Evolutionary conservation across 2,797 vertebrate genomes (phyloP).

Genomic region (Chromobotia macracanthus): DNA sequence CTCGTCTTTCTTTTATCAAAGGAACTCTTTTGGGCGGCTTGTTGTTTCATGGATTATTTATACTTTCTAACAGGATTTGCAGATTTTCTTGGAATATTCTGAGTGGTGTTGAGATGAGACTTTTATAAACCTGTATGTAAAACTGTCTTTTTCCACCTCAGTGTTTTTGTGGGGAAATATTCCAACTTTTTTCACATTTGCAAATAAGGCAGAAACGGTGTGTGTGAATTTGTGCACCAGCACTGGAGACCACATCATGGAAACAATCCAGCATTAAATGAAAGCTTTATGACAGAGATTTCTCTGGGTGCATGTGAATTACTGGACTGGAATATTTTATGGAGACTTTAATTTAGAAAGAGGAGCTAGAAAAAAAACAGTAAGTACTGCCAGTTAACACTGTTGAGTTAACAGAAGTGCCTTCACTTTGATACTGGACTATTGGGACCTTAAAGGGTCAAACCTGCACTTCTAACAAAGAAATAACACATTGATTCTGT

Average conservation of each 20-base stretch:
- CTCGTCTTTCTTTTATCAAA: slow-evolving; percentile 29
- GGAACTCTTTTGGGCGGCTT: background rate
- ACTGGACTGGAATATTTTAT: slow-evolving; percentile 10
- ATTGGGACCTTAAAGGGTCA: background rate
- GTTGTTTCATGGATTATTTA: slow-evolving; percentile 30
- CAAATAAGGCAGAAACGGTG: slow-evolving; percentile 6
- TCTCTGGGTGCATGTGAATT: slow-evolving; percentile 18
- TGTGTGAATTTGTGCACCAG: slow-evolving; percentile 29
- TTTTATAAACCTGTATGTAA: slow-evolving; percentile 15
- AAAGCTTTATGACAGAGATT: slow-evolving; percentile 31
- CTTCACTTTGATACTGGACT: background rate
- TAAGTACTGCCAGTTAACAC: background rate
- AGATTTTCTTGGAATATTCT: slow-evolving; percentile 20
- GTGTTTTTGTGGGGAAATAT: slow-evolving; percentile 37
- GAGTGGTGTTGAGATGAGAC: slow-evolving; percentile 12
- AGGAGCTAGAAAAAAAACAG: background rate
- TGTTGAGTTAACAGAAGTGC: slow-evolving; percentile 43
- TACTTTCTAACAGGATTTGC: background rate
- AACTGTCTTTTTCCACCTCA: background rate
- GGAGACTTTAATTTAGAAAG: slow-evolving; percentile 7
- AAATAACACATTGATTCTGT: background rate
- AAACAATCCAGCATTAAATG: slow-evolving; percentile 29
- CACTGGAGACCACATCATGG: background rate
- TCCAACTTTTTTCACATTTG: slow-evolving; percentile 17
- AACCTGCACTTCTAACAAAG: slow-evolving; percentile 21